Evolutionary conservation across 2,888 invertebrate genomes (phyloP).

Genomic region (Globia sparganii): DNA sequence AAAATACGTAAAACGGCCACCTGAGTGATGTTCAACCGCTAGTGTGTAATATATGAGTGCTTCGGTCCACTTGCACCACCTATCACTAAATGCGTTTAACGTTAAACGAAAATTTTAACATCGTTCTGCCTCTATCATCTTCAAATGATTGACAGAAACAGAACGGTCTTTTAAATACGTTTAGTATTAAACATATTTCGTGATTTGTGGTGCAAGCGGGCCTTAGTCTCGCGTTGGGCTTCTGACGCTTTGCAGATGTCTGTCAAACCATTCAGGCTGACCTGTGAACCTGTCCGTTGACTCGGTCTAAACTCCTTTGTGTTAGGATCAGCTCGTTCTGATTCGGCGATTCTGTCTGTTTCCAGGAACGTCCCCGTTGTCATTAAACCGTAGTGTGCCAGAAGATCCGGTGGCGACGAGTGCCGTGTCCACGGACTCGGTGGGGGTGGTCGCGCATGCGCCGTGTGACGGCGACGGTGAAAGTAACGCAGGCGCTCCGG

Average conservation of each 20-base stretch:
- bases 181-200: background rate
- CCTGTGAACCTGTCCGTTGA: background rate
- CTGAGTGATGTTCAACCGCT: too few species aligned
- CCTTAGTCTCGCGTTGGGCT: background rate
- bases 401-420: constrained; percentile 70
- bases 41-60: background rate
- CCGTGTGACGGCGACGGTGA: constrained; percentile 67
- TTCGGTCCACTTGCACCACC: background rate
- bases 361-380: constrained; percentile 74
- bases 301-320: background rate
- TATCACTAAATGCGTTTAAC: background rate
- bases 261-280: background rate
- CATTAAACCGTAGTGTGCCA: constrained; percentile 58
- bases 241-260: background rate
- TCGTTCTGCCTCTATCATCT: background rate
- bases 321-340: background rate
- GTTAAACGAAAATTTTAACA: background rate
- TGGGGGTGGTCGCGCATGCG: constrained; percentile 81
- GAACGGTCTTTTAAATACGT: background rate
- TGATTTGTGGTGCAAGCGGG: background rate
- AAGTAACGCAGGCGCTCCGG: constrained; percentile 71
- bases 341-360: background rate
- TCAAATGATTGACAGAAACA: background rate
- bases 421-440: constrained; percentile 81
- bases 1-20: background rate